Evolutionary conservation across 2,888 invertebrate species (phyloP).

Genomic region (Ormyrus thymus): DNA sequence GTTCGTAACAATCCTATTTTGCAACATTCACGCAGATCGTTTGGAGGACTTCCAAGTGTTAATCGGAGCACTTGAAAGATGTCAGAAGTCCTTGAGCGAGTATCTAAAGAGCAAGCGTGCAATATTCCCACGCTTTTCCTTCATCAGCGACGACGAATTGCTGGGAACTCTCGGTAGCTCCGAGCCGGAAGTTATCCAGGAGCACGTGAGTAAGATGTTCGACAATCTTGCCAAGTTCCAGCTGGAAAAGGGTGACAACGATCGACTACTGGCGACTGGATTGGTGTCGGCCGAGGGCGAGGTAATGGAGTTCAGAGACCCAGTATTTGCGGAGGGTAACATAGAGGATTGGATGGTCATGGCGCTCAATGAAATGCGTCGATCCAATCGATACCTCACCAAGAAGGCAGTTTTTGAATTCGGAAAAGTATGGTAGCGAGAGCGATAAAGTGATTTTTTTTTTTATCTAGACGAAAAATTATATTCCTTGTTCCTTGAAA

Average conservation of each 20-base stretch:
- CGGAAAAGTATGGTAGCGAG: constrained; percentile 79
- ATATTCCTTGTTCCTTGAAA: too few relatives aligned
- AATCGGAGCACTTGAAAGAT: constrained; percentile 86
- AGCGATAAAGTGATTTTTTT: too few relatives aligned
- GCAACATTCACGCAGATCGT: constrained; percentile 76
- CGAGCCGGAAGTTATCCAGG: constrained; percentile 89
- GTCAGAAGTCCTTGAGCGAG: constrained; percentile 93
- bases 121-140: constrained; percentile 93
- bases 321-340: constrained; percentile 85
- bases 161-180: constrained; percentile 92
- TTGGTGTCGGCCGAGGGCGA: constrained; percentile 93
- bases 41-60: constrained; percentile 85
- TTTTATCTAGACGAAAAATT: too few relatives aligned
- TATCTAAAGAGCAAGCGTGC: constrained; percentile 92
- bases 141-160: constrained; percentile 94
- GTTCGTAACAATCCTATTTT: not conserved
- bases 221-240: constrained; percentile 89
- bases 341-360: constrained; percentile 96
- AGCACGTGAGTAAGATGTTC: constrained; percentile 97
- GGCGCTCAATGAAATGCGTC: constrained; percentile 89
- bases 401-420: constrained; percentile 93
- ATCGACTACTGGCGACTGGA: constrained; percentile 83
- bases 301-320: constrained; percentile 86
- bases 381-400: constrained; percentile 87
- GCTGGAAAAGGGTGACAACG: constrained; percentile 81